Evolutionary conservation across 2,888 invertebrate genomes (phyloP).

Genomic region (Rhingia rostrata): DNA sequence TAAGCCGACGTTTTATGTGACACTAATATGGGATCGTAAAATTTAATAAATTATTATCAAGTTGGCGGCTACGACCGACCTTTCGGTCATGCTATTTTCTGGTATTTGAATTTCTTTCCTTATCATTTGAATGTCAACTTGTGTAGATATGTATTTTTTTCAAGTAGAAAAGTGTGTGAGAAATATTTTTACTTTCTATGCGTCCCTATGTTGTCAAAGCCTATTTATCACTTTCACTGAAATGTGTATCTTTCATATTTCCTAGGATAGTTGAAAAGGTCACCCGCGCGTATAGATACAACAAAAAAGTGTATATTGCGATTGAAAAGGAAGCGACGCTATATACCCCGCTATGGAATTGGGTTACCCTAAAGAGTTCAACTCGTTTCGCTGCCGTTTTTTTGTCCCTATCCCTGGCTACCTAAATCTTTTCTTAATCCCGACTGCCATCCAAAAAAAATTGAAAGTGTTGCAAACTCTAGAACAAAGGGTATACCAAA

Average conservation of each 20-base stretch:
- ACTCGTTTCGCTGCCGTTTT: constrained; percentile 57
- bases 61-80: constrained; percentile 23
- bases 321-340: constrained; percentile 5
- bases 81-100: constrained; percentile 17
- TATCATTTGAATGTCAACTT: constrained; percentile 11
- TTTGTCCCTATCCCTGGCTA: constrained; percentile 35
- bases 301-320: constrained; percentile 2
- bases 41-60: constrained; percentile 55
- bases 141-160: not conserved
- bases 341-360: constrained; percentile 61
- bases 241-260: constrained; percentile 22
- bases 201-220: not conserved
- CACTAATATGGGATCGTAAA: constrained; percentile 59
- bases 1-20: constrained; percentile 52
- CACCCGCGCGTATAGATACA: not conserved
- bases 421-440: constrained; percentile 34
- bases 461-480: constrained; percentile 63
- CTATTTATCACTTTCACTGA: constrained; percentile 53
- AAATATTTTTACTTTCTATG: constrained; percentile 49
- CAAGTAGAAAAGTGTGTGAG: not conserved
- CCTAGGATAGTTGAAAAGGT: constrained; percentile 19
- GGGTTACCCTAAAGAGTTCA: constrained; percentile 69
- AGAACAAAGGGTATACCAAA: constrained; percentile 39
- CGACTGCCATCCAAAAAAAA: constrained; percentile 20
- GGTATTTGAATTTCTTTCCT: constrained; percentile 5